Evolutionary conservation across 2,888 invertebrate species (phyloP), one percentile per base, ranked within the genome.

Genomic region (Spodoptera exigua): DNA sequence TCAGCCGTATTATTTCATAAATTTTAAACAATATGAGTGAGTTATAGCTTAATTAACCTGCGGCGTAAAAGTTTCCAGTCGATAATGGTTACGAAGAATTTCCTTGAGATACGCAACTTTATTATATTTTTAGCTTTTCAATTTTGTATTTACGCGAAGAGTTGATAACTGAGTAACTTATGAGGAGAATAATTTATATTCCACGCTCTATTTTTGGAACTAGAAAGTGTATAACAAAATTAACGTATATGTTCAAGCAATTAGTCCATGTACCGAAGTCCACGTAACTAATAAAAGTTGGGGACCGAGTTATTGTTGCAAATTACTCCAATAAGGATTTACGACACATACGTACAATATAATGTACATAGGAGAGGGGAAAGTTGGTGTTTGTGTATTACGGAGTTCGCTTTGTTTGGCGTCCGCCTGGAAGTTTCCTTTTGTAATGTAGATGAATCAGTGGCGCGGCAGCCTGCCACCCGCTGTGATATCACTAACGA

Each of bases 261-360:
- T 61, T 44, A 66, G 17, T 39, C 36, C 44, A 58, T 45, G 44
- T 37, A 65, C 34, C 39, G 45, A 37, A 52, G 44, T 55, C 17
- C 9, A 62, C 52, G 63, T 52, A 56, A 64, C 51, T 68, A 70
- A 64, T 70, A 69, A 71, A 80, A 78, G 77, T 81, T 79, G 44
- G 52, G 51, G 49, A 70, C 40, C 56, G 60, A 72, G 67, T 68
- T 76, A 72, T 76, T 75, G 76, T 79, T 72, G 72, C 64, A 76
- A 78, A 82, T 80, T 76, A 78, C 71, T 74, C 72, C 61, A 61
- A 70, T 70, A 61, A 61, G 48, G 61, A 70, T 61, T 70, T 59
- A 68, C 41, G 61, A 66, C 53, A 58, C 44, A 48, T 48, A 55
- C 18, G 14, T 17, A 68, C 51, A 51, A 52, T 55, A 54, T 53